Percentiles rank a stretch among this genome's conserved stretches.
Evolutionary conservation across 2,888 invertebrate genomes (phyloP).

Genomic region (Lepidocyrtinus sp.): DNA sequence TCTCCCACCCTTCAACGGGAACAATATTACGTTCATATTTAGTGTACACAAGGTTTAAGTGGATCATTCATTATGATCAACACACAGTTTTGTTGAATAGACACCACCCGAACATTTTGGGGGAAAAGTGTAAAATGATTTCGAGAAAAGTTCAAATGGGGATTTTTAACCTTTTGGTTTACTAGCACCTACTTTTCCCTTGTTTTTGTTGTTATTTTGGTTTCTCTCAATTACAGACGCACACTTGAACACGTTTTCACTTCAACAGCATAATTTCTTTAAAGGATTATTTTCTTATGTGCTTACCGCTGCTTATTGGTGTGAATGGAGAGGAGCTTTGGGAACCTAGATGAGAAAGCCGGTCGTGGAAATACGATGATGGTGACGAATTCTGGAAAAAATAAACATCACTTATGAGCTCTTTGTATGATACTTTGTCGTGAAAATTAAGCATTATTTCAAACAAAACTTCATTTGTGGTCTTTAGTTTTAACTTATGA

Average conservation of each 20-base stretch:
- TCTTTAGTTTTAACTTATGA: too few species aligned
- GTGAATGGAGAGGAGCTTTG: conserved; percentile 68
- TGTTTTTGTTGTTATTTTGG: conserved; percentile 16
- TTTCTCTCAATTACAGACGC: not conserved
- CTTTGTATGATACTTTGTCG: too few species aligned
- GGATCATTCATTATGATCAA: conserved; percentile 6
- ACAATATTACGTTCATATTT: too few species aligned
- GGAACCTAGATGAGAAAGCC: conserved; percentile 65
- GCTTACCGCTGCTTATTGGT: conserved; percentile 68
- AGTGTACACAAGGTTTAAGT: not conserved
- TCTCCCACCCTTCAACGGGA: not conserved
- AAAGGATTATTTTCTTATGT: conserved; percentile 11
- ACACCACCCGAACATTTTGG: not conserved
- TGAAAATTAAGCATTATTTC: too few species aligned
- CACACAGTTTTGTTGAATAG: conserved; percentile 7
- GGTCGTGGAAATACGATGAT: conserved; percentile 68
- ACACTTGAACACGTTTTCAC: conserved; percentile 4
- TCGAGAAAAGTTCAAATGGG: conserved; percentile 1
- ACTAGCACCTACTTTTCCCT: not conserved
- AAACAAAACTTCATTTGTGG: too few species aligned
- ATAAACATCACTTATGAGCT: too few species aligned
- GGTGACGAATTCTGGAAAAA: conserved; percentile 65
- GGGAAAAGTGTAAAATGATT: not conserved
- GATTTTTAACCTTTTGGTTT: conserved; percentile 9
- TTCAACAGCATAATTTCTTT: not conserved